phyloP scores from a whole-genome alignment of 2,888 invertebrate genomes.

The Buathra laborator region DNA sequence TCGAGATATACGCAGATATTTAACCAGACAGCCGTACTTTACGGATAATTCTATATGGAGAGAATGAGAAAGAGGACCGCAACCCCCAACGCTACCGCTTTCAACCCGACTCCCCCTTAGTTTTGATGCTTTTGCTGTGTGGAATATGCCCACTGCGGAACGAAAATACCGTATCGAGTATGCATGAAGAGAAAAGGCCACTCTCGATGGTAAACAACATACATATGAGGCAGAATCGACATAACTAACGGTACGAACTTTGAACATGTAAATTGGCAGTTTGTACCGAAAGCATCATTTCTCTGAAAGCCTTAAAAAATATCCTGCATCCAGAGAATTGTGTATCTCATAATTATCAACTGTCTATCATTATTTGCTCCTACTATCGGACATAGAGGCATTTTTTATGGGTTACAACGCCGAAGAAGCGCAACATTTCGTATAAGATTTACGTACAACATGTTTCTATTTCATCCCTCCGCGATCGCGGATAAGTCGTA shows the following conservation, averaged over 20 bases:
- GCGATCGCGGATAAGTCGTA: no score
- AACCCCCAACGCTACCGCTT: conserved; percentile 23
- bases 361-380: background rate
- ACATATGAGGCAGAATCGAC: conserved; percentile 36
- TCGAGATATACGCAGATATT: conserved; percentile 53
- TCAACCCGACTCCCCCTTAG: conserved; percentile 40
- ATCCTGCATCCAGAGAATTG: background rate
- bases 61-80: conserved; percentile 42
- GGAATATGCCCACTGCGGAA: conserved; percentile 18
- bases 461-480: no score
- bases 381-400: background rate
- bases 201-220: conserved; percentile 39
- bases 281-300: background rate
- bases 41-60: conserved; percentile 63
- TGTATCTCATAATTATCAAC: background rate
- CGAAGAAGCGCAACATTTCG: background rate
- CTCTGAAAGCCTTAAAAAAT: background rate
- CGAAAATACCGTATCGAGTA: conserved; percentile 36
- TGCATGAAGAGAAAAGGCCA: conserved; percentile 35
- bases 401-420: background rate
- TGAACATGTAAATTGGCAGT: background rate
- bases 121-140: conserved; percentile 18
- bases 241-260: conserved; percentile 1
- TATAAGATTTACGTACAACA: no score
- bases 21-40: conserved; percentile 59